These are phyloP conservation scores for Tiaroga cobitis DNA, from an alignment of 2,797 vertebrate genomes.

Conservation along the genomic window DNA sequence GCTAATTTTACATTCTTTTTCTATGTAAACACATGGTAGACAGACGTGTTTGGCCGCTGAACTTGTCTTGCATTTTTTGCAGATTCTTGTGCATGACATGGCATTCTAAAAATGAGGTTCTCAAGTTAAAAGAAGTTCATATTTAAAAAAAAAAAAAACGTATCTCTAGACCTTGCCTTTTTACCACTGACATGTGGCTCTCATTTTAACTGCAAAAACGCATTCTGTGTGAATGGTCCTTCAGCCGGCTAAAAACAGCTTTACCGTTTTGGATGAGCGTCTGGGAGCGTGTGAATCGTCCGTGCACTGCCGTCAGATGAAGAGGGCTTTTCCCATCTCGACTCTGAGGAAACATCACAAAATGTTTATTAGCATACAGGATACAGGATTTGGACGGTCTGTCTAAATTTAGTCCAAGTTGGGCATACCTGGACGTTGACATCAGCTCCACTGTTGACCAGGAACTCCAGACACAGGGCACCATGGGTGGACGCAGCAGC, in stretches of 20 bases:
- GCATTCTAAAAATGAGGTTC: not conserved
- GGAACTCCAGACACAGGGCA: conserved; percentile 91
- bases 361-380: not conserved
- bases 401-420: not conserved
- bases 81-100: not conserved
- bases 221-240: not conserved
- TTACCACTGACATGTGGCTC: not conserved
- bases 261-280: conserved; percentile 97
- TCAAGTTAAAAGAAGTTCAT: not conserved
- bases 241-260: conserved; percentile 38
- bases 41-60: not conserved
- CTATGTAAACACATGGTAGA: not conserved
- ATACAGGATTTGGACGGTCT: not conserved
- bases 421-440: conserved; percentile 91
- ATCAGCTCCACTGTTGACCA: conserved; percentile 94
- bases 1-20: not conserved
- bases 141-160: no score
- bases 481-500: conserved; percentile 94
- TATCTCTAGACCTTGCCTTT: not conserved
- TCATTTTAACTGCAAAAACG: not conserved
- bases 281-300: conserved; percentile 94
- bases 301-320: conserved; percentile 96
- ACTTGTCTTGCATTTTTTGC: not conserved
- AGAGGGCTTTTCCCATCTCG: conserved; percentile 96
- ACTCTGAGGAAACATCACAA: conserved; percentile 77